phyloP scores from a whole-genome alignment of 2,888 invertebrate genomes.

The Heliconius ismenius region DNA sequence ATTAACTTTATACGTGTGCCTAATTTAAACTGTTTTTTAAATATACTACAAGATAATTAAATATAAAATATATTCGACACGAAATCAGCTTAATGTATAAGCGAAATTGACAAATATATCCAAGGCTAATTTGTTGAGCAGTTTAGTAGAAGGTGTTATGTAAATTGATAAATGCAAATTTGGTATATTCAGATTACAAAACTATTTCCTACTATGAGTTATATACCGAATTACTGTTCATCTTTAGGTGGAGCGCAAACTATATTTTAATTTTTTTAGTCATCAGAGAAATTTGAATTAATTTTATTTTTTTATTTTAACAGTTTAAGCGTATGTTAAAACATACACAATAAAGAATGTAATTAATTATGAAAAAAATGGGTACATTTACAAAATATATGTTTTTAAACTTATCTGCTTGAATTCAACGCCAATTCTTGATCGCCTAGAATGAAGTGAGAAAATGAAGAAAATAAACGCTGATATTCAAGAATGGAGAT shows the following conservation, averaged over 20 bases:
- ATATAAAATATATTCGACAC: conserved; percentile 11
- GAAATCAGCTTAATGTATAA: neutral
- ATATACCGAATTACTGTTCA: conserved; percentile 4
- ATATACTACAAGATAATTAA: neutral
- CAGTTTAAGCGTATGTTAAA: neutral
- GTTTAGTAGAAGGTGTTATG: conserved; percentile 22
- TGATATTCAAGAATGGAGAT: neutral
- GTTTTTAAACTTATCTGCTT: neutral
- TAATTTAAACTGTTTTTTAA: conserved; percentile 2
- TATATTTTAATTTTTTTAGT: neutral
- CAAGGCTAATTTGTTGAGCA: conserved; percentile 19
- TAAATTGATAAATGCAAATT: conserved; percentile 33
- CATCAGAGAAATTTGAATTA: neutral
- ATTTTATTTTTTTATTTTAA: neutral
- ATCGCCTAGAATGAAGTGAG: too few relatives aligned
- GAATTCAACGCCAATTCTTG: too few relatives aligned
- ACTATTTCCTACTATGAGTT: conserved; percentile 32
- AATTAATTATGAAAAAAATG: too few relatives aligned
- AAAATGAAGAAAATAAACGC: too few relatives aligned
- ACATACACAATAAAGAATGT: too few relatives aligned
- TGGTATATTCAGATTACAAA: conserved; percentile 23
- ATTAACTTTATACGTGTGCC: neutral
- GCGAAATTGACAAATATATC: conserved; percentile 16
- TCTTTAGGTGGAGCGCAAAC: conserved; percentile 8
- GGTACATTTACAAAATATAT: neutral